Evolutionary conservation across 2,113 vertebrate species (phyloP).

Genomic region (Merops nubicus): DNA sequence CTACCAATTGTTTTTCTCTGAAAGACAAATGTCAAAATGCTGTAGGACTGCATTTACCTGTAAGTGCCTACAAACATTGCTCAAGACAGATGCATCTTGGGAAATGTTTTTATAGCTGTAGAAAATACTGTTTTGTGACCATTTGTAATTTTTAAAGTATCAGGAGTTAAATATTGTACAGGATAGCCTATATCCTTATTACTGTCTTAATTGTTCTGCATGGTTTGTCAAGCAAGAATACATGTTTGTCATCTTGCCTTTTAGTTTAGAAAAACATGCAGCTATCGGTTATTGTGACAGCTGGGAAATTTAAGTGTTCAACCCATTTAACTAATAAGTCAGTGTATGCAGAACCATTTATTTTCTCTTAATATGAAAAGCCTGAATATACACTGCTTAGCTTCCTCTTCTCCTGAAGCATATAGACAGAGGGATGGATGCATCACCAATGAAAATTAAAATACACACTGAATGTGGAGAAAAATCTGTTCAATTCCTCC

Average conservation of each 20-base stretch:
- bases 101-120: not conserved
- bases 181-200: not conserved
- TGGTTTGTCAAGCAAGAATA: not conserved
- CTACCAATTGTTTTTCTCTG: not conserved
- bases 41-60: not conserved
- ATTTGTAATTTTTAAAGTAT: not conserved
- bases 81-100: not conserved
- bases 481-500: not conserved
- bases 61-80: not conserved
- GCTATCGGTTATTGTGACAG: not conserved
- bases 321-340: slow-evolving; percentile 27
- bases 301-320: not conserved
- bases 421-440: not conserved
- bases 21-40: slow-evolving; percentile 26
- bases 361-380: slow-evolving; percentile 16
- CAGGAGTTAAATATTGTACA: not conserved
- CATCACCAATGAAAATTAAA: not conserved
- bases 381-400: not conserved
- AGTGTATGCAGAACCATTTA: not conserved
- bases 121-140: not conserved
- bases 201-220: not conserved
- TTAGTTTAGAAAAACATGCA: not conserved
- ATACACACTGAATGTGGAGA: not conserved
- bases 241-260: not conserved
- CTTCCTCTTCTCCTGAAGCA: not conserved